A percentile compares a stretch with the other conserved stretches of the same genome.
phyloP scores from a whole-genome alignment of 2,113 vertebrate species.

The Triplophysa rosa region DNA sequence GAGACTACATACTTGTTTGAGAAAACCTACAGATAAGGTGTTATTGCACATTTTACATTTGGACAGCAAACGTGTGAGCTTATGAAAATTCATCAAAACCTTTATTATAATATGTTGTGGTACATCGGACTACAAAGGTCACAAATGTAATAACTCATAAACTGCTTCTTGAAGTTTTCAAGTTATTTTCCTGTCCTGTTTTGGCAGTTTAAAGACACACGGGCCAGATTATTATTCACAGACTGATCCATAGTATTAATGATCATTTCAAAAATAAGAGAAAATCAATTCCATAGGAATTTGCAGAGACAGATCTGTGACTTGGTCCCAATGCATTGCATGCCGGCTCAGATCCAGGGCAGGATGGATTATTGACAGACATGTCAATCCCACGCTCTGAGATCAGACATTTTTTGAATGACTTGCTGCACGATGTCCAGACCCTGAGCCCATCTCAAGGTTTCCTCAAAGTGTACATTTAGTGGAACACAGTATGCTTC shows the following conservation, averaged over 20 bases:
- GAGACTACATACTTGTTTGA: no score
- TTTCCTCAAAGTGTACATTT: slow-evolving; percentile 77
- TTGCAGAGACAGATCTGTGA: slow-evolving; percentile 66
- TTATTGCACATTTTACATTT: neutral
- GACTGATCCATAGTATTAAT: slow-evolving; percentile 11
- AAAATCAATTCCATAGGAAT: slow-evolving; percentile 92
- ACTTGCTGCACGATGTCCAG: slow-evolving; percentile 81
- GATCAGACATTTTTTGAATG: slow-evolving; percentile 76
- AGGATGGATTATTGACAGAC: slow-evolving; percentile 5
- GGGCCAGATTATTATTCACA: slow-evolving; percentile 11
- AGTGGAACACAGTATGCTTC: slow-evolving; percentile 79
- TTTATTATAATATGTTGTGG: slow-evolving; percentile 43
- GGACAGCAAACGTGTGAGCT: slow-evolving; percentile 20
- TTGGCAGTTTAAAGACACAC: slow-evolving; percentile 35
- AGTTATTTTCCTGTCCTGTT: slow-evolving; percentile 8
- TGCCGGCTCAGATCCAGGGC: slow-evolving; percentile 47
- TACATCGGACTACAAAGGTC: slow-evolving; percentile 35
- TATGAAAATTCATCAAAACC: slow-evolving; percentile 14
- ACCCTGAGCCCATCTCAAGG: slow-evolving; percentile 77
- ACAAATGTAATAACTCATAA: slow-evolving; percentile 25
- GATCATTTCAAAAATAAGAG: slow-evolving; percentile 54
- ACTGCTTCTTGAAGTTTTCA: slow-evolving; percentile 17
- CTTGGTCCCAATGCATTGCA: slow-evolving; percentile 37
- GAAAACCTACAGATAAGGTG: neutral
- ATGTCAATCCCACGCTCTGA: slow-evolving; percentile 41